Conservation (phyloP, 2,797 vertebrate genomes). For the Rhinogobio ventralis region DNA sequence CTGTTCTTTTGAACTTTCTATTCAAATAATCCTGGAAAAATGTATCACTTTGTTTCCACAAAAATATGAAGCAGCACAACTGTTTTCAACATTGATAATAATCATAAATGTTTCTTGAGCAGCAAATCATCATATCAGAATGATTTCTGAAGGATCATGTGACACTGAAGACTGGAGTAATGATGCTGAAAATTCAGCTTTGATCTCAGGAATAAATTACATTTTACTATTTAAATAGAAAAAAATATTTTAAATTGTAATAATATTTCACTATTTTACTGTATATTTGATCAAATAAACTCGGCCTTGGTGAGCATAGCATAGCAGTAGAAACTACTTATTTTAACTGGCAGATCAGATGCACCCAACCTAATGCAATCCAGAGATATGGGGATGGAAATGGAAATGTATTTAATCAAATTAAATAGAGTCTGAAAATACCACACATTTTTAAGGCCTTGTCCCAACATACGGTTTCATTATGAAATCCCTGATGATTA, state of each 20-base stretch:
- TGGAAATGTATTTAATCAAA: not conserved
- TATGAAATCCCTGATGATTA: constrained; percentile 7
- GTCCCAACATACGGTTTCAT: not conserved
- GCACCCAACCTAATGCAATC: not conserved
- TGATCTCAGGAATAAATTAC: not conserved
- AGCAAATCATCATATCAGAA: no score
- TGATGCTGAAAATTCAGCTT: not conserved
- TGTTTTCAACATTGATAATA: not conserved
- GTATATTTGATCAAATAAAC: not conserved
- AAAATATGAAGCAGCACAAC: not conserved
- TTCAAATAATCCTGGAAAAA: not conserved
- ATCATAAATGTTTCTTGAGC: no score
- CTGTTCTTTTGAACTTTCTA: not conserved
- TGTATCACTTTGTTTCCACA: no score
- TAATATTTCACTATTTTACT: not conserved
- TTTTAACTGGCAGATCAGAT: not conserved
- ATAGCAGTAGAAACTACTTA: no score
- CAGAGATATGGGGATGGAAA: not conserved
- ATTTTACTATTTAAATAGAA: not conserved
- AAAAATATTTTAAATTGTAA: not conserved
- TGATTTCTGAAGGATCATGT: constrained; percentile 1
- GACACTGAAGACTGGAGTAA: not conserved
- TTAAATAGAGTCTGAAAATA: not conserved
- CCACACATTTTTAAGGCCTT: not conserved
- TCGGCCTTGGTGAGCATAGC: not conserved